Evolutionary conservation across 2,113 vertebrate genomes (phyloP).

Genomic region (Oncorhynchus nerka): DNA sequence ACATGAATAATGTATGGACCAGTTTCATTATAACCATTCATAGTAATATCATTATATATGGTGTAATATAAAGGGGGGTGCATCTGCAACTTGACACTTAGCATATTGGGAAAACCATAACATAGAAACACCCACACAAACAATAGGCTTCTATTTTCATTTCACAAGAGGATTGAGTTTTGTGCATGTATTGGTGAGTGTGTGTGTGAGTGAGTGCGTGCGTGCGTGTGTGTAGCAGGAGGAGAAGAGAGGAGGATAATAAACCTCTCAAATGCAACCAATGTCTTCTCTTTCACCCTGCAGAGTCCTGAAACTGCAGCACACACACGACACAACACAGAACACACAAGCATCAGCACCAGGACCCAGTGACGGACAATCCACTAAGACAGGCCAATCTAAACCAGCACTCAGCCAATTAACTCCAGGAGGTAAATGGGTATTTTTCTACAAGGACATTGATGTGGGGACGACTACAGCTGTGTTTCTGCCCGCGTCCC

Average conservation of each 20-base stretch:
- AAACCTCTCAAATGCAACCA: constrained; percentile 62
- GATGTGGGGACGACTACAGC: constrained; percentile 34
- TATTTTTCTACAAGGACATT: constrained; percentile 52
- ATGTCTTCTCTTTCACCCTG: constrained; percentile 6
- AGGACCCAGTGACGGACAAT: constrained; percentile 5
- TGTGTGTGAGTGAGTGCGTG: background rate
- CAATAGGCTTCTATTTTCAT: constrained; percentile 65
- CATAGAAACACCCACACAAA: constrained; percentile 16
- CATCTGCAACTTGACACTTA: constrained; percentile 49
- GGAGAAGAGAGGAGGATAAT: constrained; percentile 27
- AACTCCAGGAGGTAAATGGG: constrained; percentile 49
- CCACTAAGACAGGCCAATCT: constrained; percentile 53
- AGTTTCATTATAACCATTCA: constrained; percentile 66
- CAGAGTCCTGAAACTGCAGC: constrained; percentile 52
- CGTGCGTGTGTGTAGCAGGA: background rate
- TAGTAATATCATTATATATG: constrained; percentile 77
- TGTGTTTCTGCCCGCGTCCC: constrained; percentile 1
- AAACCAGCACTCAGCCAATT: constrained; percentile 61
- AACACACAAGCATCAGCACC: too few relatives aligned
- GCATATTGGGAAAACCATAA: constrained; percentile 54
- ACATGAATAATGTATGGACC: constrained; percentile 77
- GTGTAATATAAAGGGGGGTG: constrained; percentile 48
- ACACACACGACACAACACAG: constrained; percentile 21
- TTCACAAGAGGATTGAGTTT: constrained; percentile 67
- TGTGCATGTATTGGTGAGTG: background rate